Percentiles rank a stretch among this genome's conserved stretches.
Conservation (phyloP, 1,140 invertebrate genomes). For the Harpegnathos saltator region DNA sequence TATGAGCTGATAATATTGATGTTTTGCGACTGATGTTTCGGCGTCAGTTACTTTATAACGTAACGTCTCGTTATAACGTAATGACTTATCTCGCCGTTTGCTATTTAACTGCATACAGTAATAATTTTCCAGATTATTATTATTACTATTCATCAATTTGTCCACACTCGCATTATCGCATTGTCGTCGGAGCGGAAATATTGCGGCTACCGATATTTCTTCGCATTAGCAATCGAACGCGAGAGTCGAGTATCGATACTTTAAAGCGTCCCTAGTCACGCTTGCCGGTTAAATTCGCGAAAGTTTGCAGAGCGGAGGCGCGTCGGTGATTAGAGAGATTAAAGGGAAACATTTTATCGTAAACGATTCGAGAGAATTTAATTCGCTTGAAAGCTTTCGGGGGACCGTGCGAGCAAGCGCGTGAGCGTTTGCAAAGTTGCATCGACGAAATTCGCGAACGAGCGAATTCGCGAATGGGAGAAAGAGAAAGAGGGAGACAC, state of each 20-base stretch:
- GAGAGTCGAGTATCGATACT: slow-evolving; percentile 46
- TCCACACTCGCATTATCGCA: too few species aligned
- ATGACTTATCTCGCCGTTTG: too few species aligned
- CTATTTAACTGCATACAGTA: too few species aligned
- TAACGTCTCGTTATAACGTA: too few species aligned
- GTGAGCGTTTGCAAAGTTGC: slow-evolving; percentile 65
- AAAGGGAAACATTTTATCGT: slow-evolving; percentile 75
- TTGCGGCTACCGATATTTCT: background rate
- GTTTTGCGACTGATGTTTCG: background rate
- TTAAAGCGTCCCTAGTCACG: slow-evolving; percentile 26
- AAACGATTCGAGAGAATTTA: slow-evolving; percentile 73
- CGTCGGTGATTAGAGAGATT: slow-evolving; percentile 73
- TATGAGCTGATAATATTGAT: background rate
- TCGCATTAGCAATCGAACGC: slow-evolving; percentile 5
- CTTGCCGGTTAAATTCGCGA: slow-evolving; percentile 57
- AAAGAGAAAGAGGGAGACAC: slow-evolving; percentile 1
- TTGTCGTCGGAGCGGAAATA: background rate
- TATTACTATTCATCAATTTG: too few species aligned
- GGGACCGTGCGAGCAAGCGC: slow-evolving; percentile 54
- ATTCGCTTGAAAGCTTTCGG: slow-evolving; percentile 73
- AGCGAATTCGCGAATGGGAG: background rate
- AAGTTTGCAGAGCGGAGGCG: slow-evolving; percentile 59
- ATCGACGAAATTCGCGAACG: slow-evolving; percentile 61
- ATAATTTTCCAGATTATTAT: too few species aligned
- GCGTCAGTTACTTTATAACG: background rate